Evolutionary conservation across 2,113 vertebrate species (phyloP), one percentile per base, ranked within the genome.

Genomic region (Gracilinanus agilis): DNA sequence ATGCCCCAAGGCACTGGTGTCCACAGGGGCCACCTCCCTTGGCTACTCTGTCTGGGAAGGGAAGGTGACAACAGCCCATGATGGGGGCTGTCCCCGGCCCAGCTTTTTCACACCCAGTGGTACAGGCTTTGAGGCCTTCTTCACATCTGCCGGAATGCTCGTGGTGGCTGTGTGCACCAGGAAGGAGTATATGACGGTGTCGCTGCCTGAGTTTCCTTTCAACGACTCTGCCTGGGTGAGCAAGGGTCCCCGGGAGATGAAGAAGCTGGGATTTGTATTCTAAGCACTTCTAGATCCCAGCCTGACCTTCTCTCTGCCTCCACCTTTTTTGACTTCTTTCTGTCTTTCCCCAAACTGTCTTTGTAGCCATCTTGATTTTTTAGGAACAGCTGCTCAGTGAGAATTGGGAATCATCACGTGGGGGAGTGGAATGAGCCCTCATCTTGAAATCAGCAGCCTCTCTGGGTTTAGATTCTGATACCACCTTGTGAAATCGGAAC

Each of bases 131-230:
- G 99, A 99, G 97, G 99, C 99, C 1, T 99, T 99, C 98, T 99
- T 99, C 98, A 99, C 99, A 0, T 95, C 98, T 0, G 98, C 99
- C 0, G 99, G 99, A 0, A 98, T 99, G 95, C 98, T 99, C 97
- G 99, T 99, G 95, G 99, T 99, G 93, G 99, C 99, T 0, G 99
- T 99, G 89, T 99, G 99, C 98, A 99, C 99, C 90, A 99, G 99
- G 98, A 99, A 99, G 96, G 99, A 99, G 44, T 99, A 99, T 98
- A 98, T 99, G 99, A 99, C 99, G 0, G 97, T 99, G 53, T 98
- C 99, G 0, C 95, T 99, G 96, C 98, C 99, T 0, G 99, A 99
- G 75, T 96, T 98, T 11, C 97, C 98, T 90, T 99, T 99, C 55
- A 98, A 97, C 0, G 99, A 99, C 97, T 99, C 99, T 0, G 95